Evolutionary conservation across 2,113 vertebrate species (phyloP), one percentile per base, ranked within the genome.

Genomic region (Felis chaus): DNA sequence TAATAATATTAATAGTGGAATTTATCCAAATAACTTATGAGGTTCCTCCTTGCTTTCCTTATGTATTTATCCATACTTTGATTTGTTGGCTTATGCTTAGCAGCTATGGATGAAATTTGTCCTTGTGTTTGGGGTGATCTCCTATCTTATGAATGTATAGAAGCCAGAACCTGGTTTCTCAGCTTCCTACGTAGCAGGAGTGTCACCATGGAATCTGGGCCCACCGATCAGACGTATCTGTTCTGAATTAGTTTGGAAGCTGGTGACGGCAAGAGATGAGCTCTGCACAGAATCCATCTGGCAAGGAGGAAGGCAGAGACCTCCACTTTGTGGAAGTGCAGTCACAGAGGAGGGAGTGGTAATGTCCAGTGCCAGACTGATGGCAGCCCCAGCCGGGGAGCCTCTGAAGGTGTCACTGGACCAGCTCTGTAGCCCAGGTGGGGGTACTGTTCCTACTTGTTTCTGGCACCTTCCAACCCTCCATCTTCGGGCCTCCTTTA

Each of bases 61-160:
- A 36, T 84, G 82, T 48, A 31, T 80, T 89, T 68, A 66, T 63
- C 25, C 31, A 71, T 94, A 19, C 29, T 84, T 89, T 76, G 41
- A 53, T 57, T 95, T 93, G 19, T 69, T 93, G 78, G 53, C 63
- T 71, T 79, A 19, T 63, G 76, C n/a, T 87, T 63, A 39, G 83
- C 25, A n/a, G 31, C 76, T 41, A 9, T 63, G 83, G 69, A 86
- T 82, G 31, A 82, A 88, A 29, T 87, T 45, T 48, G 36, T 76
- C 27, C 53, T 61, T 57, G 23, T 74, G 7, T 76, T 92, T n/a
- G 1, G 13, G 9, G n/a, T 41, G 23, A 65, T 57, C 94, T 78
- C 66, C 55, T 16, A 31, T 48, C 45, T 91, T 48, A 13, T 23
- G 12, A 87, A 66, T 57, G 16, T 1, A 2, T 3, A 50, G 41